Percentiles rank a stretch among this genome's conserved stretches.
Conservation (phyloP, 2,888 invertebrate species). For the Branchipolynoe longqiensis region DNA sequence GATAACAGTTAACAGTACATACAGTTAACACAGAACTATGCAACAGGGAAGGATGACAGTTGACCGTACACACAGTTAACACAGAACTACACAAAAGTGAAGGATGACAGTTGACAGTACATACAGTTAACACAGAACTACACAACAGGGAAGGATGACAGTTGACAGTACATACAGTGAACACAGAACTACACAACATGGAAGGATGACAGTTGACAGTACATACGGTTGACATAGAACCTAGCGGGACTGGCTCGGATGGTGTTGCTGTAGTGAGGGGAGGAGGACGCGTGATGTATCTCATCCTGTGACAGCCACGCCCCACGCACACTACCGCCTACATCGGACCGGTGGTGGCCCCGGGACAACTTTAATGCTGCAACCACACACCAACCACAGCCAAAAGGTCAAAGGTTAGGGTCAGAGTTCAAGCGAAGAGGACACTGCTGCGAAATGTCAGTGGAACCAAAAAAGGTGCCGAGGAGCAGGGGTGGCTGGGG, state of each 20-base stretch:
- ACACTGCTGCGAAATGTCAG: background rate
- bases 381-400: constrained; percentile 56
- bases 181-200: constrained; percentile 18
- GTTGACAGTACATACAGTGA: constrained; percentile 18
- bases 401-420: constrained; percentile 27
- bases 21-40: background rate
- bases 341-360: background rate
- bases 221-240: constrained; percentile 56
- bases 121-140: background rate
- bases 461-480: too few species aligned
- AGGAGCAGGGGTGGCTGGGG: too few species aligned
- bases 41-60: background rate
- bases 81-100: too few species aligned
- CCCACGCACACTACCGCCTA: background rate
- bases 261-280: constrained; percentile 43
- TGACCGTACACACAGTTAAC: background rate
- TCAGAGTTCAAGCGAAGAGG: constrained; percentile 36
- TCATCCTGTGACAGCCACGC: constrained; percentile 41
- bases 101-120: constrained; percentile 12
- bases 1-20: background rate
- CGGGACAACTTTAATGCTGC: constrained; percentile 37
- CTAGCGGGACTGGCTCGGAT: constrained; percentile 34
- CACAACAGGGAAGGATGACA: background rate
- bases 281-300: constrained; percentile 21
- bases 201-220: constrained; percentile 1